Base-by-base conservation (phyloP, 35 echinoderm and acorn worm genomes). In the Ptychodera flava region DNA sequence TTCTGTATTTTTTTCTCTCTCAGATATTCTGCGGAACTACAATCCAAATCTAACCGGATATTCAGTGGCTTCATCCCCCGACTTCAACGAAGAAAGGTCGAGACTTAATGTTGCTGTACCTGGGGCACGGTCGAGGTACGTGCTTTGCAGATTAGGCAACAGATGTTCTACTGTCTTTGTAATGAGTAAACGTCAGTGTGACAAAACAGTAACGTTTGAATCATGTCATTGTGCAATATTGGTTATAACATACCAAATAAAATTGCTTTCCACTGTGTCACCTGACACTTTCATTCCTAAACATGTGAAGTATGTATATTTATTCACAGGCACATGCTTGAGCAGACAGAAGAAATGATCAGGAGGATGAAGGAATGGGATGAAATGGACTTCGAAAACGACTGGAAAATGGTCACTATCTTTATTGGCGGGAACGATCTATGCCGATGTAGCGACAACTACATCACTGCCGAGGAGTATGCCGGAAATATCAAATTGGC, bases 351-450 rank as follows among this genome's bases (percentile, higher is more conserved):
- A 30, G 90, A 87, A 78, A 76, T 91, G 79, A 87, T 91, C 31
- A 15, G 35, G 0, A 82, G 79, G 45, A 91, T 91, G 85, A 91
- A 91, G 34, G 53, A 31, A 22, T 28, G 76, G 1, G 16, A 30
- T 28, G 79, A 77, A 10, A 76, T 91, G 1, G 31, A 91, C 84
- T 91, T 34, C 34, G 85, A 91, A 16, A 52, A 81, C 1, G 90
- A 91, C 31, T 91, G 90, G 90, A 91, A 91, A 79, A 31, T 91
- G 10, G 90, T 91, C 15, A 83, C 90, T 28, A 35, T 87, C 28
- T 87, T 91, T 64, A 87, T 91, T n/a, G 90, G 90, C 31, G 81
- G 34, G n/a, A 91, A 91, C 75, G 90, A 91, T 28, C 80, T 91
- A n/a, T 91, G 90, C 33, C 52, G 83, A 34, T 91, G 82, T 29